phyloP scores from a whole-genome alignment of 1,140 invertebrate genomes.

The Dendrolimus punctatus region DNA sequence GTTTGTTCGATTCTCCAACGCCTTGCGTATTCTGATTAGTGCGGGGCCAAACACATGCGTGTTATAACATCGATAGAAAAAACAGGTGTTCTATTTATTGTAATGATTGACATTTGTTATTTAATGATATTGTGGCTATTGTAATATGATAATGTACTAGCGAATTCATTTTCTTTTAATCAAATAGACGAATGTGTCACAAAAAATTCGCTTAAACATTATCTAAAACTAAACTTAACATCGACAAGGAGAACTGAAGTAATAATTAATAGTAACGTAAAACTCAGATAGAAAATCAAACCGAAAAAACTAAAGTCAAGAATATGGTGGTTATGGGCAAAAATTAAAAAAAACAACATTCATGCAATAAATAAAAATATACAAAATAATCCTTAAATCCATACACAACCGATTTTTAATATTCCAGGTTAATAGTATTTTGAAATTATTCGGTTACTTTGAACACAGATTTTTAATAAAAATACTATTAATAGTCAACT shows the following conservation, averaged over 20 bases:
- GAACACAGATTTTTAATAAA: too few species aligned
- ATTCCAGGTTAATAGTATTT: too few species aligned
- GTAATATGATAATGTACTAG: background rate
- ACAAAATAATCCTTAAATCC: background rate
- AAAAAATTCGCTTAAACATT: too few species aligned
- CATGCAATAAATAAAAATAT: constrained; percentile 31
- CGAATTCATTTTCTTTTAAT: too few species aligned
- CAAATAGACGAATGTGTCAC: too few species aligned
- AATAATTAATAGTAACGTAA: too few species aligned
- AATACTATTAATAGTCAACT: too few species aligned
- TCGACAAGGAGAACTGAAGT: too few species aligned
- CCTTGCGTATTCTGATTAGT: constrained; percentile 95
- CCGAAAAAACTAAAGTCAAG: constrained; percentile 13
- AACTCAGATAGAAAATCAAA: constrained; percentile 7
- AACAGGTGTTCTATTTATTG: background rate
- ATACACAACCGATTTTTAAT: too few species aligned
- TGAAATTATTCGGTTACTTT: too few species aligned
- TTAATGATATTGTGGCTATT: constrained; percentile 12
- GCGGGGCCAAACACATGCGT: constrained; percentile 67
- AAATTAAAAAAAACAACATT: constrained; percentile 33
- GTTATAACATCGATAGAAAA: constrained; percentile 59
- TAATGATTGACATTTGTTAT: constrained; percentile 6
- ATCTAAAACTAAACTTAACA: too few species aligned
- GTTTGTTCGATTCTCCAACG: constrained; percentile 97
- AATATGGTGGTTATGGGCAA: constrained; percentile 44